Conservation (phyloP, 2,113 vertebrate genomes). For the Pampusana beccarii region DNA sequence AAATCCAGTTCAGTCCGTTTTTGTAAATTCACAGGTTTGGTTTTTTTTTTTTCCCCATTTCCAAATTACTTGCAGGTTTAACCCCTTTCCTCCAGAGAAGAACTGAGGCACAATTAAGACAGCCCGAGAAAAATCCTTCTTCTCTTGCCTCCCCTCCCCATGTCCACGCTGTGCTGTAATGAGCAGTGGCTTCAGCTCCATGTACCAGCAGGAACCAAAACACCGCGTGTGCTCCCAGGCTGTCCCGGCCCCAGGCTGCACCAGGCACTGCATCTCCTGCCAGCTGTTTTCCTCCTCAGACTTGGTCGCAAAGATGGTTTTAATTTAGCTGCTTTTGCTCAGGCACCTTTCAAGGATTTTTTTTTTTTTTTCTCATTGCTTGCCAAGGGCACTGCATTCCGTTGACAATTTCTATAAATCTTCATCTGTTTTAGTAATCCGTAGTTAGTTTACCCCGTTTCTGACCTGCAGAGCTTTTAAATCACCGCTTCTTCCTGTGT, state of each 20-base stretch:
- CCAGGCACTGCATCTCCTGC: background rate
- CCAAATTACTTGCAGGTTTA: background rate
- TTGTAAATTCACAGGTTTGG: background rate
- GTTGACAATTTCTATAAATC: conserved; percentile 41
- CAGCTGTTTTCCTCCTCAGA: conserved; percentile 42
- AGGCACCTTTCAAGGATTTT: background rate
- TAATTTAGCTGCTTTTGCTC: conserved; percentile 33
- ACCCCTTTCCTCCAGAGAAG: background rate
- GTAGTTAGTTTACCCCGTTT: background rate
- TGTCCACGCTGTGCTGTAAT: accelerated
- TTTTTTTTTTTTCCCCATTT: background rate
- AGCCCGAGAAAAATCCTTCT: background rate
- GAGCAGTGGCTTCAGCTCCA: background rate
- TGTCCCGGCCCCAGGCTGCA: background rate
- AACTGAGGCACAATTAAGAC: background rate
- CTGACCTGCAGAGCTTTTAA: conserved; percentile 29
- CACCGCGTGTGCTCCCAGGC: background rate
- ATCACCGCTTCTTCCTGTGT: background rate
- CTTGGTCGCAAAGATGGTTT: background rate
- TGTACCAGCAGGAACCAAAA: background rate
- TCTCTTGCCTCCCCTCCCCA: background rate
- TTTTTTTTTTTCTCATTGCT: background rate
- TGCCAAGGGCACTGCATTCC: conserved; percentile 20
- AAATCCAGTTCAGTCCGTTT: background rate
- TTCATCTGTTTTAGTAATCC: conserved; percentile 34